A percentile compares a stretch with the other conserved stretches of the same genome.
phyloP scores from a whole-genome alignment of 1,140 invertebrate species.

The Propsilocerus akamusi region DNA sequence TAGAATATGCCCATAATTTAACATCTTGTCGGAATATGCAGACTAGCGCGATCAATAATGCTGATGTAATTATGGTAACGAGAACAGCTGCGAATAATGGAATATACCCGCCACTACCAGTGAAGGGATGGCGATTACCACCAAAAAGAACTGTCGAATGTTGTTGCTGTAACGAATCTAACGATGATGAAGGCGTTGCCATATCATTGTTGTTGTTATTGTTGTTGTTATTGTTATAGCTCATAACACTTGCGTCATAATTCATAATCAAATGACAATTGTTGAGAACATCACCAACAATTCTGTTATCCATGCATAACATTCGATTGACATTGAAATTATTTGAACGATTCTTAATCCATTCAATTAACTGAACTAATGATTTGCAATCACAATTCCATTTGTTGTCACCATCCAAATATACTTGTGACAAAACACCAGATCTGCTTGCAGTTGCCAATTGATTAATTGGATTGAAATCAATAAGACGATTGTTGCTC shows the following conservation, averaged over 20 bases:
- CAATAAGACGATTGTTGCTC: conserved; percentile 57
- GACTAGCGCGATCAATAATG: conserved; percentile 42
- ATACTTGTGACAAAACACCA: conserved; percentile 35
- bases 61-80: conserved; percentile 48
- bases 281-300: conserved; percentile 36
- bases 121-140: conserved; percentile 22
- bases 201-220: too few relatives aligned
- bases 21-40: conserved; percentile 60
- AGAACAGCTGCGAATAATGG: conserved; percentile 52
- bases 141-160: conserved; percentile 35
- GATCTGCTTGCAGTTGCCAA: conserved; percentile 29
- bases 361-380: conserved; percentile 39
- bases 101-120: conserved; percentile 38
- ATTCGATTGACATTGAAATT: conserved; percentile 38
- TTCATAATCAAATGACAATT: conserved; percentile 29
- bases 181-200: conserved; percentile 33
- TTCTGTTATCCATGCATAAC: conserved; percentile 31
- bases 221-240: too few relatives aligned
- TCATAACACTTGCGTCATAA: too few relatives aligned
- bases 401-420: conserved; percentile 40
- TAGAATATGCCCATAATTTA: conserved; percentile 50
- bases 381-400: conserved; percentile 55
- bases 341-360: conserved; percentile 19
- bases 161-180: neutral
- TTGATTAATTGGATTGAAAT: conserved; percentile 55